Evolutionary conservation across 2,797 vertebrate genomes (phyloP), one percentile per base, ranked within the genome.

Genomic region (Moxostoma hubbsi): DNA sequence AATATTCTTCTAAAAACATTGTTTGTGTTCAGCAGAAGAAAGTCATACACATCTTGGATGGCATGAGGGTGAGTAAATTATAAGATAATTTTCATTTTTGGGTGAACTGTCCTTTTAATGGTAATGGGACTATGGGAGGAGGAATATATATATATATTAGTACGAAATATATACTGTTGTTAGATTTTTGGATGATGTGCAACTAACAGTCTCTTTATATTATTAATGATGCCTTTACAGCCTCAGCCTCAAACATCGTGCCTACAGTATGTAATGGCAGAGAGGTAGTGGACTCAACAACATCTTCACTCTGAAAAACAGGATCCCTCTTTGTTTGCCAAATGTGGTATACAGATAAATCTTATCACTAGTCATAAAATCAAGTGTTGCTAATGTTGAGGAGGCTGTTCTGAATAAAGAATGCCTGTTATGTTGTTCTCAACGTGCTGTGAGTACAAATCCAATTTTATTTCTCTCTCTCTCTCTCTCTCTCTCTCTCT

Each of bases 181-280:
- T 24, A 1, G 18, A 24, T 24, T 24, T 24, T 24, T 24, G 18
- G 1, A 2, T 24, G 18, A 24, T 24, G 24, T 24, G 24, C 47
- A 12, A n/a, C 15, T 50, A 64, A 57, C 49, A 1, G 7, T 15
- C 13, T 53, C 8, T 70, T 73, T 50, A 45, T 61, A 16, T 45
- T 55, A 46, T 16, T 13, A 6, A 53, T 12, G 67, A 16, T 67
- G 79, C 86, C 78, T 89, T 77, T 10, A 55, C n/a, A 90, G 94
- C 90, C 57, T 93, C 93, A 0, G 91, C 94, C 76, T 93, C 94
- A 1, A 95, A 93, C 68, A 90, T 90, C 0, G 94, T 96, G 83
- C 94, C 95, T 72, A 94, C 94, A 0, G 94, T 96, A 57, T 96
- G 96, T 86, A 96, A 96, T 0, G 96, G 96, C 15, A 94, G 94